A percentile compares a stretch with the other conserved stretches of the same genome.
Evolutionary conservation across 1,140 invertebrate genomes (phyloP).

Genomic region (Elysia chlorotica): DNA sequence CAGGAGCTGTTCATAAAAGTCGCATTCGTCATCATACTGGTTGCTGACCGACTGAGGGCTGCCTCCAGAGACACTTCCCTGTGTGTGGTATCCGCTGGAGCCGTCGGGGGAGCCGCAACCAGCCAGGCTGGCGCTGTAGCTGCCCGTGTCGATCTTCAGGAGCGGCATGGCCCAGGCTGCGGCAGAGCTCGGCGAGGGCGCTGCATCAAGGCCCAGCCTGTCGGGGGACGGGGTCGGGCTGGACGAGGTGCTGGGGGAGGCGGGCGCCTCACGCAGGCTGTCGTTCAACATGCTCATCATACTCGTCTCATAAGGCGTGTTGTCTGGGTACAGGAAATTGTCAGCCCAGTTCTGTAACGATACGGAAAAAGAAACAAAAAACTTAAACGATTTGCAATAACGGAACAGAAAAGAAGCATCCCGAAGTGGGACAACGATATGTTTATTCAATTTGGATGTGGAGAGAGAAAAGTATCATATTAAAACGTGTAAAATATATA

Average conservation of each 20-base stretch:
- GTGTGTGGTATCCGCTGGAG: conserved; percentile 8
- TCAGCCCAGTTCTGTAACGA: conserved; percentile 17
- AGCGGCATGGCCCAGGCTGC: too few species aligned
- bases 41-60: too few species aligned
- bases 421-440: background rate
- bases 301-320: conserved; percentile 49
- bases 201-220: conserved; percentile 5
- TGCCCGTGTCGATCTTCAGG: too few species aligned
- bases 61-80: too few species aligned
- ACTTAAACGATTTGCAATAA: background rate
- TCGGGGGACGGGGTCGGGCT: conserved; percentile 14
- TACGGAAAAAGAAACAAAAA: background rate
- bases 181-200: background rate
- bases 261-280: background rate
- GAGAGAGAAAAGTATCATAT: background rate
- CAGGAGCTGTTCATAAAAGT: conserved; percentile 52
- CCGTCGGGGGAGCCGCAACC: conserved; percentile 9
- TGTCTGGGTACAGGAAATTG: conserved; percentile 39
- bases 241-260: conserved; percentile 16
- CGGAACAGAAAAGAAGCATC: background rate
- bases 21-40: too few species aligned
- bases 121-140: conserved; percentile 12
- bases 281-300: conserved; percentile 39
- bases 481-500: background rate
- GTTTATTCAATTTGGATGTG: background rate